A percentile compares a stretch with the other conserved stretches of the same genome.
Evolutionary conservation across 1,140 invertebrate species (phyloP).

Genomic region (Aporrectodea caliginosa): DNA sequence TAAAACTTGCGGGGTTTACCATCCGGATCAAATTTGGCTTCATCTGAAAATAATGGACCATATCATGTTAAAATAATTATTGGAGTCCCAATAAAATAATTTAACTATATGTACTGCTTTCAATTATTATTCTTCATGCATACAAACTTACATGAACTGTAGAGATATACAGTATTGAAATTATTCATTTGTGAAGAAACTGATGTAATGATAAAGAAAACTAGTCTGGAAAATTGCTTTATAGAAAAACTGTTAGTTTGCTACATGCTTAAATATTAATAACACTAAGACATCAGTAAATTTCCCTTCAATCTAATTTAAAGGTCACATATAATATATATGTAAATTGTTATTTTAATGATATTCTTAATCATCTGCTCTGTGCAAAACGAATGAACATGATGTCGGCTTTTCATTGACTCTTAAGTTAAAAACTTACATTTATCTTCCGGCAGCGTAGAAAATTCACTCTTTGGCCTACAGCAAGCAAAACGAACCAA

Average conservation of each 20-base stretch:
- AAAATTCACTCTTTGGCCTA: slow-evolving; percentile 91
- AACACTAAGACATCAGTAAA: too few relatives aligned
- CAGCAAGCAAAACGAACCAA: slow-evolving; percentile 37
- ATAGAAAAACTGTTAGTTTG: too few relatives aligned
- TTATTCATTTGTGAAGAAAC: too few relatives aligned
- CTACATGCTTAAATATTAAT: too few relatives aligned
- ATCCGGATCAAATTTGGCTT: slow-evolving; percentile 88
- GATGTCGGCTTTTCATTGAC: too few relatives aligned
- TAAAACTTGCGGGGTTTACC: slow-evolving; percentile 96
- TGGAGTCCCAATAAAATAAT: background rate
- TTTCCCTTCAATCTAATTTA: too few relatives aligned
- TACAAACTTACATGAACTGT: background rate
- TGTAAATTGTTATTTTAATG: too few relatives aligned
- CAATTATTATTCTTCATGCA: background rate
- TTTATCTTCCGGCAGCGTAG: slow-evolving; percentile 86
- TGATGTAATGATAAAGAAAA: too few relatives aligned
- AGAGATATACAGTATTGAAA: background rate
- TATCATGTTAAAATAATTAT: background rate
- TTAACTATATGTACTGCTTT: background rate
- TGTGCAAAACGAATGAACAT: too few relatives aligned
- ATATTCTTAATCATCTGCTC: too few relatives aligned
- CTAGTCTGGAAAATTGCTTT: too few relatives aligned
- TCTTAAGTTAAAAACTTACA: slow-evolving; percentile 68
- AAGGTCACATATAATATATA: too few relatives aligned
- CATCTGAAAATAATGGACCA: slow-evolving; percentile 62